Percentiles rank a stretch among this genome's conserved stretches.
Evolutionary conservation across 2,888 invertebrate species (phyloP).

Genomic region (Deilephila porcellus): DNA sequence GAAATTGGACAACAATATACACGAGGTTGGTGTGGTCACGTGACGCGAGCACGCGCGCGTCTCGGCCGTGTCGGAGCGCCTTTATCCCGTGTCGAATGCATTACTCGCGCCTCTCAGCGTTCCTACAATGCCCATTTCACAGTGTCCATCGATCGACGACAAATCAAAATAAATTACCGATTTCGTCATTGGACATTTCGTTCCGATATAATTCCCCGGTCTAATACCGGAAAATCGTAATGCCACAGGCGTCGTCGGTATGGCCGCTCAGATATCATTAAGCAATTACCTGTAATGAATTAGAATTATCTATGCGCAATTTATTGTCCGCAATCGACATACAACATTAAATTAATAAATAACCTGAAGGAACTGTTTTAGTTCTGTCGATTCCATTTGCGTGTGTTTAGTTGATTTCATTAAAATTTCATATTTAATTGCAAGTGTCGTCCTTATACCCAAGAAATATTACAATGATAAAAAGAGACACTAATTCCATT

Average conservation of each 20-base stretch:
- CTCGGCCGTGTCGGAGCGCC: slow-evolving; percentile 29
- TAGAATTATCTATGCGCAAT: slow-evolving; percentile 46
- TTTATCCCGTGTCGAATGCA: slow-evolving; percentile 69
- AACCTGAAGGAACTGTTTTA: background rate
- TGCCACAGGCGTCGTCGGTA: slow-evolving; percentile 42
- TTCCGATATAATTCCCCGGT: slow-evolving; percentile 75
- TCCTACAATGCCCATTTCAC: slow-evolving; percentile 71
- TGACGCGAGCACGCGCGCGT: slow-evolving; percentile 59
- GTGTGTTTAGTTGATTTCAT: no score
- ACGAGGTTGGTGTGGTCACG: slow-evolving; percentile 49
- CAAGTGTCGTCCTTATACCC: no score
- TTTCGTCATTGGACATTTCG: slow-evolving; percentile 75
- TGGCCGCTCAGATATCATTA: slow-evolving; percentile 53
- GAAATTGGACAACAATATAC: slow-evolving; percentile 6
- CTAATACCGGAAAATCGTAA: slow-evolving; percentile 65
- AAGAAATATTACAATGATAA: no score
- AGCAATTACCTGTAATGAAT: slow-evolving; percentile 55
- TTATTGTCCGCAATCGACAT: slow-evolving; percentile 25
- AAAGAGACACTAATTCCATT: no score
- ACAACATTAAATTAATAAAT: slow-evolving; percentile 24
- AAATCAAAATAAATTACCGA: slow-evolving; percentile 75
- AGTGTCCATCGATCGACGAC: slow-evolving; percentile 66
- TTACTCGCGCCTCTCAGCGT: slow-evolving; percentile 65
- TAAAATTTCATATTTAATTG: no score
- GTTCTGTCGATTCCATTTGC: background rate